Base-by-base conservation (phyloP, 2,113 vertebrate species). In the Leptobrachium leishanense region DNA sequence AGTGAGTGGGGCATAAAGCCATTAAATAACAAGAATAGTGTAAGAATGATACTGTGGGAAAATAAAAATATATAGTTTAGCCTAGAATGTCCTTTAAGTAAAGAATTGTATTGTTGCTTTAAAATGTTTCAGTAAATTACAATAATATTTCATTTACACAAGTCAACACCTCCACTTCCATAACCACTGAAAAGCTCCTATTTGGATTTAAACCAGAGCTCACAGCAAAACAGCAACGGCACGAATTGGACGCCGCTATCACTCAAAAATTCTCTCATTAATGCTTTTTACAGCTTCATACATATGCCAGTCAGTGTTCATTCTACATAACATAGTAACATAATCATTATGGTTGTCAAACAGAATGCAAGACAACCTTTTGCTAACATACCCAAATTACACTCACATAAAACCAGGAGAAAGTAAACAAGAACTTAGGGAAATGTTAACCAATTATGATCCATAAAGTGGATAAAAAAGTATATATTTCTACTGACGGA, bases 261-360 rank as follows among this genome's bases (percentile, higher is more conserved):
- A 64, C 43, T 20, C 10, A n/a, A 42, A 15, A 74, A 39, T 13
- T 59, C 11, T 59, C 55, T 59, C 41, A 64, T 64, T 31, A 74
- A 65, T 50, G 42, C 7, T 43, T 43, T 46, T 31, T 74, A 62
- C 31, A 74, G 64, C n/a, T 59, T 59, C 3, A 59, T 10, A 46
- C 59, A 15, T 46, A 64, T 64, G 59, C 39, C 54, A 41, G 31
- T 62, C 41, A 57, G 20, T 41, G 7, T 6, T 54, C 64, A 67
- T 42, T 59, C 53, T 68, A 69, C 53, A 68, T 43, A 62, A 43
- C 39, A 54, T 39, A 55, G 65, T 41, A 77, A 43, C 53, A 31
- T 57, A 66, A 20, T 57, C 42, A 46, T 70, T 70, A 78, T 46
- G n/a, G 2, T 3, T 77, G 54, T 53, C 69, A 77, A 78, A 78